Evolutionary conservation across 2,113 vertebrate species (phyloP), one percentile per base, ranked within the genome.

Genomic region (Emydura subglobosa): DNA sequence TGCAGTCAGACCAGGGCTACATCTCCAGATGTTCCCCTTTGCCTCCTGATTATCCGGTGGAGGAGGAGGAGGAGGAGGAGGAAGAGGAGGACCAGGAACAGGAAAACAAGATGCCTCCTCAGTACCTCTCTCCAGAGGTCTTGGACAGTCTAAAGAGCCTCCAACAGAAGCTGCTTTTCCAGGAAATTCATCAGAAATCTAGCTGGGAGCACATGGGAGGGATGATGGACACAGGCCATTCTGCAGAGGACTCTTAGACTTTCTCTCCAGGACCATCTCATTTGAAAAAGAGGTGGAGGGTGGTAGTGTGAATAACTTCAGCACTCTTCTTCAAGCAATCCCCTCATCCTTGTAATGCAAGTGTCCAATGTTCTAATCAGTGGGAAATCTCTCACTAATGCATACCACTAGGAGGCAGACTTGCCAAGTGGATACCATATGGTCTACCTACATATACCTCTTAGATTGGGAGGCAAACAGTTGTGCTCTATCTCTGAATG

Each of bases 1-100:
- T 98, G 86, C 99, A 99, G 53, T 99, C 99, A 1, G 99, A 99
- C 97, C 99, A 99, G 90, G 99, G 99, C 72, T 99, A 99, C 83
- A 98, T 98, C 94, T 99, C 99, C 65, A 98, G 98, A 57, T 97
- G 97, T 68, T 98, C 99, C 57, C 98, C 97, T 1, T 98, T 98
- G 81, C 96, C 91, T 34, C 95, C 97, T 1, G 97, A 98, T 4
- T 95, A 97, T 78, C 96, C 96, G 10, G 42, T 68, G 5, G 97
- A 95, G 14, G 98, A 95, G 17, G 98, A 97, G 17, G 96, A 96
- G 1, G 95, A 92, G 0, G 94, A 96, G 0, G 92, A 95, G 7
- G 93, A 91, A 0, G 94, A 96, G 0, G 92, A 95, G 8, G 93
- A 91, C 3, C 92, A 94, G 1, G 78, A 89, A 53, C 94, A 92